Evolutionary conservation across 2,113 vertebrate species (phyloP).

Genomic region (Vanacampus margaritifer): DNA sequence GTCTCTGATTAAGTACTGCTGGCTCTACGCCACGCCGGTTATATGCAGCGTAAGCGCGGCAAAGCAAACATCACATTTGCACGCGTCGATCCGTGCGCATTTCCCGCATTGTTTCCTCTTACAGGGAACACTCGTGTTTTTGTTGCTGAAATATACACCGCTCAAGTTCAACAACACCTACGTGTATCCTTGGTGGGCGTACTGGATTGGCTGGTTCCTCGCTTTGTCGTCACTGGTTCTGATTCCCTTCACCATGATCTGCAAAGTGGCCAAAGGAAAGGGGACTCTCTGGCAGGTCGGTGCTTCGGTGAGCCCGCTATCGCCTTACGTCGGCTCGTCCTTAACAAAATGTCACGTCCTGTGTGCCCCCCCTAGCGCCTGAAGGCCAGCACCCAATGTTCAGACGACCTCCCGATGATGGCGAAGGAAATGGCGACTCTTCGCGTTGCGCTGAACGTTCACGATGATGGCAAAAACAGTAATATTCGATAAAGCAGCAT

Average conservation of each 20-base stretch:
- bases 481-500: neutral
- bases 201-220: conserved; percentile 66
- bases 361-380: conserved; percentile 43
- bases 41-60: conserved; percentile 59
- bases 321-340: neutral
- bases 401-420: conserved; percentile 47
- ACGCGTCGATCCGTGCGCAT: neutral
- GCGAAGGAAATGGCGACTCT: conserved; percentile 32
- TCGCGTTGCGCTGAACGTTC: neutral
- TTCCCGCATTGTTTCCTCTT: neutral
- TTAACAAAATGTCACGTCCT: neutral
- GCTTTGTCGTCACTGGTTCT: conserved; percentile 54
- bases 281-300: conserved; percentile 63
- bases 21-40: conserved; percentile 59
- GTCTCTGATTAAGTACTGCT: conserved; percentile 65
- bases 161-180: conserved; percentile 67
- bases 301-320: conserved; percentile 2
- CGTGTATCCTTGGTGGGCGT: conserved; percentile 68
- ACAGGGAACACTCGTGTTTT: conserved; percentile 64
- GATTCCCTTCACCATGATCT: conserved; percentile 63
- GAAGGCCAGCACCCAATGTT: conserved; percentile 39
- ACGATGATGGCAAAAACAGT: conserved; percentile 9
- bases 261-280: conserved; percentile 51
- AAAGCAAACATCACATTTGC: neutral
- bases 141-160: conserved; percentile 60